phyloP scores from a whole-genome alignment of 2,888 invertebrate genomes.

The Pherbina coryleti region DNA sequence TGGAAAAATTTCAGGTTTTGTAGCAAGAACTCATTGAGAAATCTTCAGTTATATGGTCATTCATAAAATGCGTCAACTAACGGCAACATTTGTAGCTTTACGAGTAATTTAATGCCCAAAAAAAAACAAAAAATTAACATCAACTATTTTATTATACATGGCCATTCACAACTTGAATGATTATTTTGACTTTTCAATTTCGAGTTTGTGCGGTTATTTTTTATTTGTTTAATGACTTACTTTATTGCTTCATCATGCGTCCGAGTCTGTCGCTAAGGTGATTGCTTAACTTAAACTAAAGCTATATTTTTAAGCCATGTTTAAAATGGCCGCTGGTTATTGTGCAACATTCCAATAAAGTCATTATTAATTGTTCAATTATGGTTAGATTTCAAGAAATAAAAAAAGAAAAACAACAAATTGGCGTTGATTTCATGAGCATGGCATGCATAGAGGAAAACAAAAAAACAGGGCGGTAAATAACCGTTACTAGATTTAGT shows the following conservation, averaged over 20 bases:
- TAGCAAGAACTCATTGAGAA: no score
- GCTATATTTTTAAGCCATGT: neutral
- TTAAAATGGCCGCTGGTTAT: neutral
- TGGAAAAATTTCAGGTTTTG: no score
- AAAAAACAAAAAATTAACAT: neutral
- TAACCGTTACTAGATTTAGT: neutral
- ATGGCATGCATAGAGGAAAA: neutral
- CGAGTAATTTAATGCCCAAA: neutral
- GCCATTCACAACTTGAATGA: neutral
- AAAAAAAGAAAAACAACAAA: neutral
- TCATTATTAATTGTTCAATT: slow-evolving; percentile 9
- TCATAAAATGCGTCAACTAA: neutral
- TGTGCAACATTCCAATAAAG: slow-evolving; percentile 16
- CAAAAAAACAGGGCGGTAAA: neutral
- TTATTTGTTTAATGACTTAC: neutral
- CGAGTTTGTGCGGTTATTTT: neutral
- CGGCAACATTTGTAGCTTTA: neutral
- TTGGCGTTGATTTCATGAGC: slow-evolving; percentile 13
- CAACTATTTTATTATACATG: neutral
- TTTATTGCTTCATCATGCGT: no score
- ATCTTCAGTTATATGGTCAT: no score
- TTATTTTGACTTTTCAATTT: neutral
- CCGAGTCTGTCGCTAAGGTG: neutral
- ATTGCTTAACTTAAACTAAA: neutral
- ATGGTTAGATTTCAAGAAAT: slow-evolving; percentile 6